Evolutionary conservation across 2,888 invertebrate species (phyloP).

Genomic region (Conchocele bisecta): DNA sequence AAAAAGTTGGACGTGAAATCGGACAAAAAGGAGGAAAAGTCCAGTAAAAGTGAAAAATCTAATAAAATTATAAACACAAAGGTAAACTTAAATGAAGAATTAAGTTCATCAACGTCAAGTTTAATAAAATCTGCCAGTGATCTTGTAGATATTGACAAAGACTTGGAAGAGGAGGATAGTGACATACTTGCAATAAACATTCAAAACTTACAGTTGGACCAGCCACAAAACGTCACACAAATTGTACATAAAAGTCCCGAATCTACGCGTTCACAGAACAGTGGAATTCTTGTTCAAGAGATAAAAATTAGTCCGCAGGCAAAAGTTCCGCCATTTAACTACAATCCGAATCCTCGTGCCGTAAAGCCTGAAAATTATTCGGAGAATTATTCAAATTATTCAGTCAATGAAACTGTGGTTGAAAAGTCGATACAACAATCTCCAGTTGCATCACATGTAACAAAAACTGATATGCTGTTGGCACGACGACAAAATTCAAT

Average conservation of each 20-base stretch:
- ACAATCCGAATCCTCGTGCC: slow-evolving; percentile 80
- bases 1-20: too few relatives aligned
- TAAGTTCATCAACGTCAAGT: slow-evolving; percentile 49
- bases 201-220: too few relatives aligned
- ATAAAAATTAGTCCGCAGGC: slow-evolving; percentile 52
- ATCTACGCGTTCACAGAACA: too few relatives aligned
- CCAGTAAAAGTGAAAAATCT: too few relatives aligned
- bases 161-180: slow-evolving; percentile 38
- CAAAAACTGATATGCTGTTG: slow-evolving; percentile 80
- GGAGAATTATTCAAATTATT: too few relatives aligned
- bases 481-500: slow-evolving; percentile 78
- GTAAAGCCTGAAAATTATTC: too few relatives aligned
- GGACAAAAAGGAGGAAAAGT: too few relatives aligned
- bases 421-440: slow-evolving; percentile 34
- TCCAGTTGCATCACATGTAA: slow-evolving; percentile 59
- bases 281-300: slow-evolving; percentile 12
- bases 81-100: slow-evolving; percentile 12
- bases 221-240: too few relatives aligned
- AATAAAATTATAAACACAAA: background rate
- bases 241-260: too few relatives aligned
- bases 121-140: slow-evolving; percentile 55
- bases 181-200: too few relatives aligned
- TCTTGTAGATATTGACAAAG: slow-evolving; percentile 52
- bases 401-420: too few relatives aligned
- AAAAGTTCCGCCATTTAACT: slow-evolving; percentile 84